These are phyloP conservation scores for Romanomermis culicivorax DNA, from an alignment of 2,888 invertebrate species.

Conservation along the genomic window DNA sequence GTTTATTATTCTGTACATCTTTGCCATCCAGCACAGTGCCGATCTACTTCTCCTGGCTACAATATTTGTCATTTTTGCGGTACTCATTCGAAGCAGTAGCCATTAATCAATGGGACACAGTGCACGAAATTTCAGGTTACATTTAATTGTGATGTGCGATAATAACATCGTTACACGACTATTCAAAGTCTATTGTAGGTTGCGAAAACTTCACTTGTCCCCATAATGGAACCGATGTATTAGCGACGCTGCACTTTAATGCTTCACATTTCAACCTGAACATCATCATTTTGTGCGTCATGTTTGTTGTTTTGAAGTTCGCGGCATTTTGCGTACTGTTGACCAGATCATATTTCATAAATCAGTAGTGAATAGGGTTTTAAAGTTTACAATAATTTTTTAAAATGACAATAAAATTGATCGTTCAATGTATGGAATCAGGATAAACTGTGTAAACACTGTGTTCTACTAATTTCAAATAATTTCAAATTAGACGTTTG, in stretches of 20 bases:
- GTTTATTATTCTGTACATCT: too few species aligned
- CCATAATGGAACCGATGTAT: neutral
- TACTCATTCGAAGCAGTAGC: conserved; percentile 30
- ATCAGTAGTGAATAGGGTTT: too few species aligned
- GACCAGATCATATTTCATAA: too few species aligned
- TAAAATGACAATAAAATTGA: too few species aligned
- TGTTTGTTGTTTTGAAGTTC: conserved; percentile 51
- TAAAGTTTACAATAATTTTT: too few species aligned
- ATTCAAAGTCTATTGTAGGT: neutral
- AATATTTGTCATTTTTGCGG: conserved; percentile 31
- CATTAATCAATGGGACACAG: conserved; percentile 29
- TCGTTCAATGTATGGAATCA: too few species aligned
- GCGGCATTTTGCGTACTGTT: conserved; percentile 54
- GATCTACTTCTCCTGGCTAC: conserved; percentile 29
- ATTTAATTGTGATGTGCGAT: neutral
- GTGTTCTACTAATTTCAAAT: too few species aligned
- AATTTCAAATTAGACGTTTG: too few species aligned
- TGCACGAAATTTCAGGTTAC: conserved; percentile 17
- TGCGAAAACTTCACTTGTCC: neutral
- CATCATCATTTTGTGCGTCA: conserved; percentile 44
- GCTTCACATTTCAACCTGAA: conserved; percentile 32
- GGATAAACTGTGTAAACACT: too few species aligned
- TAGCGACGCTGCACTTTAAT: neutral
- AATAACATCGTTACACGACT: neutral
- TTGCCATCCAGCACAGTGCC: conserved; percentile 23